These are phyloP conservation scores for Phalacrocorax carbo DNA, from an alignment of 2,113 vertebrate species.

Conservation along the genomic window DNA sequence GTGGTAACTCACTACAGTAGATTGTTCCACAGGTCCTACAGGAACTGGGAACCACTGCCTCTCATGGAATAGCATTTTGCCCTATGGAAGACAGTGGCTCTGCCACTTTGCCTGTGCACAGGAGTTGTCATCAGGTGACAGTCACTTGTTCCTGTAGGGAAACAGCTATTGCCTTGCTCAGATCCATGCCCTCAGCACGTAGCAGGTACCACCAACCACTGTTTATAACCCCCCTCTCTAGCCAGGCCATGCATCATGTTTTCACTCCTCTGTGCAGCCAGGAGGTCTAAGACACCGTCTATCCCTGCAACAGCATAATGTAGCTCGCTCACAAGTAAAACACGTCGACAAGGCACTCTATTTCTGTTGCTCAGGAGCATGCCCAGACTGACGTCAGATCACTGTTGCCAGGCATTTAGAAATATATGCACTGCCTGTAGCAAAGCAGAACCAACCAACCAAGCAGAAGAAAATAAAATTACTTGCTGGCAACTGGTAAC, in stretches of 20 bases:
- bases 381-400: neutral
- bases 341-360: neutral
- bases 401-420: neutral
- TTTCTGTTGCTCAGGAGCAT: neutral
- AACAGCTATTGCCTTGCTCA: neutral
- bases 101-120: neutral
- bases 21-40: accelerated
- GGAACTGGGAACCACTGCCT: neutral
- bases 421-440: neutral
- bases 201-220: neutral
- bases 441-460: neutral
- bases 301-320: neutral
- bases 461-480: neutral
- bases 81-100: neutral
- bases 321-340: neutral
- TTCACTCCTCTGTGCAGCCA: neutral
- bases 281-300: neutral
- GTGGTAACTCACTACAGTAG: neutral
- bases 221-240: neutral
- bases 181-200: neutral
- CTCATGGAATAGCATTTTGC: accelerated
- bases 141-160: neutral
- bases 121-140: neutral
- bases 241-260: neutral
- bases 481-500: neutral